Evolutionary conservation across 2,113 vertebrate genomes (phyloP).

Genomic region (Callithrix jacchus): DNA sequence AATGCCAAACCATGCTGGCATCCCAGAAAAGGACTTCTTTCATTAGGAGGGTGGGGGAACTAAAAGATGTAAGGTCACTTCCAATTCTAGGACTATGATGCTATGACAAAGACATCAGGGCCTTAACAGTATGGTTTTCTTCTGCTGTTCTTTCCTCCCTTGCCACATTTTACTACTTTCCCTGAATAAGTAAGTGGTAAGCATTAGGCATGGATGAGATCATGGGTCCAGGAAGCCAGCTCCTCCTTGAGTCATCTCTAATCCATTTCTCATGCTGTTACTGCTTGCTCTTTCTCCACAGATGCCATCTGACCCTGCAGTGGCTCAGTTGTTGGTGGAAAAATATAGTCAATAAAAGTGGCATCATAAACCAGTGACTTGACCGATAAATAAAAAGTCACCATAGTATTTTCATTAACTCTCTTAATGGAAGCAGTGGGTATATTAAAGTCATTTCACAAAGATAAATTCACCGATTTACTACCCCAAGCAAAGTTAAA

Average conservation of each 20-base stretch:
- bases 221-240: slow-evolving; percentile 54
- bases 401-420: background rate
- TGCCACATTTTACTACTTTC: background rate
- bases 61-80: background rate
- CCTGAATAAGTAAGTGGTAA: slow-evolving; percentile 3
- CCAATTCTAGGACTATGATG: background rate
- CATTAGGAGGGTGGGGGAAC: background rate
- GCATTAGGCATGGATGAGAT: slow-evolving; percentile 49
- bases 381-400: background rate
- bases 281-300: background rate
- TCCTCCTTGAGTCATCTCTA: slow-evolving; percentile 47
- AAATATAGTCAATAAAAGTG: slow-evolving; percentile 1
- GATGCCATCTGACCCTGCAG: slow-evolving; percentile 17
- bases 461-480: background rate
- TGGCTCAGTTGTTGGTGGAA: background rate
- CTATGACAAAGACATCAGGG: background rate
- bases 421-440: background rate
- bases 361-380: slow-evolving; percentile 22
- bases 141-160: background rate
- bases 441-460: background rate
- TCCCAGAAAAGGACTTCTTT: background rate
- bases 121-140: background rate
- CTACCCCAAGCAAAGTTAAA: background rate
- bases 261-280: slow-evolving; percentile 19
- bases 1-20: background rate